Conservation (phyloP, 2,797 vertebrate genomes). For the Spizella passerina region DNA sequence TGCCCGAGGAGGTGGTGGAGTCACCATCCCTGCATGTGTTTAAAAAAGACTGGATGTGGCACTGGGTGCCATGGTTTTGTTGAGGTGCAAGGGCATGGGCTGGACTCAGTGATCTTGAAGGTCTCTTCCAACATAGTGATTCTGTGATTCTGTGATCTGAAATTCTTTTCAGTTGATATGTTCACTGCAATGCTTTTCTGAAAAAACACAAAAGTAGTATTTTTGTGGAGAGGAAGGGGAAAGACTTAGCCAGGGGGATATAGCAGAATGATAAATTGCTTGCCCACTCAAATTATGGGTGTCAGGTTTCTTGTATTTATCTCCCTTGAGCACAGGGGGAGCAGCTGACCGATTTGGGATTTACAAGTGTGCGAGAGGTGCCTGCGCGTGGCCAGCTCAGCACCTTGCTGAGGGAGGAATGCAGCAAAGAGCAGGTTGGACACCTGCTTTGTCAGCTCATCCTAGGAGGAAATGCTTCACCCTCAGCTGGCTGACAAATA, state of each 20-base stretch:
- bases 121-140: background rate
- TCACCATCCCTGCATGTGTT: background rate
- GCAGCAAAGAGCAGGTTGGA: background rate
- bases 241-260: background rate
- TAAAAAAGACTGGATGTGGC: background rate
- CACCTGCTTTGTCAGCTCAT: background rate
- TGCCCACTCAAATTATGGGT: conserved; percentile 2
- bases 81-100: background rate
- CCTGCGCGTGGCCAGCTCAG: background rate
- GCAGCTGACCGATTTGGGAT: background rate
- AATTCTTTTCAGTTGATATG: background rate
- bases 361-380: background rate
- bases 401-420: background rate
- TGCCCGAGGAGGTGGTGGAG: rapidly evolving
- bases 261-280: conserved; percentile 3
- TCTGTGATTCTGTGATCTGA: background rate
- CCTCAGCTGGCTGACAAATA: background rate
- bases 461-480: background rate
- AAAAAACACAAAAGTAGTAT: background rate
- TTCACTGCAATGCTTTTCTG: background rate
- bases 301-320: background rate
- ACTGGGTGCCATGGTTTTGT: background rate
- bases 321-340: background rate
- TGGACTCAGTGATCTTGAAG: background rate
- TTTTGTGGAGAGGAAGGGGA: background rate